Base-by-base conservation (phyloP, 2,797 vertebrate genomes). In the Emydoidea blandingii region DNA sequence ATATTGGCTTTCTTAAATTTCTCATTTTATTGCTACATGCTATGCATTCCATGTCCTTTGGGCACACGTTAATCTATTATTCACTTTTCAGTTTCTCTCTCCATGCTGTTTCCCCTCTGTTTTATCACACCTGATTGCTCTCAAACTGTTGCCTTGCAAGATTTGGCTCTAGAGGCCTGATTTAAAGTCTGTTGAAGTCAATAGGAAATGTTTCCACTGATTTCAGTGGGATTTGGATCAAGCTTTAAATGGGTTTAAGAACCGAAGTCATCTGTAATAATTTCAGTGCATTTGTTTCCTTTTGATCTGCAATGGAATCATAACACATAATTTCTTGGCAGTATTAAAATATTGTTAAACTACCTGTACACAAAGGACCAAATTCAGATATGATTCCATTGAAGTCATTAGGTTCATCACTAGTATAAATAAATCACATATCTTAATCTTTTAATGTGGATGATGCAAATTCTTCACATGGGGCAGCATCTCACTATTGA, bases 11-110 rank as follows among this genome's bases (percentile, higher is more conserved):
- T 94, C 65, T 85, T 34, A 91, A 89, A 87, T 34, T 91, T 8
- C 54, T 90, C 9, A 0, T 34, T 96, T 94, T 92, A 89, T 85
- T 93, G 83, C 88, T 89, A n/a, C 82, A 37, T 37, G 79, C 84
- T 95, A 94, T 87, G 68, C 56, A 92, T 95, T 96, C 88, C n/a
- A 10, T 83, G 81, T 96, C 96, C 96, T 97, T 95, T 94, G 96
- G 95, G 94, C 90, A 94, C 88, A 65, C 83, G 96, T 97, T 95
- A 97, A 95, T 97, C 94, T 76, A 47, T 96, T 96, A 96, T 91
- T 87, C 68, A 80, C 4, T 0, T 95, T 96, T 96, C 92, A 80
- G 44, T 89, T 93, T 97, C 90, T 93, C 74, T 78, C 79, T 93
- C 83, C 37, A 12, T 93, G 86, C 95, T 90, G 47, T 95, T 97